Percentiles rank a stretch among this genome's conserved stretches.
Evolutionary conservation across 1,140 invertebrate species (phyloP).

Genomic region (Augochlora pura): DNA sequence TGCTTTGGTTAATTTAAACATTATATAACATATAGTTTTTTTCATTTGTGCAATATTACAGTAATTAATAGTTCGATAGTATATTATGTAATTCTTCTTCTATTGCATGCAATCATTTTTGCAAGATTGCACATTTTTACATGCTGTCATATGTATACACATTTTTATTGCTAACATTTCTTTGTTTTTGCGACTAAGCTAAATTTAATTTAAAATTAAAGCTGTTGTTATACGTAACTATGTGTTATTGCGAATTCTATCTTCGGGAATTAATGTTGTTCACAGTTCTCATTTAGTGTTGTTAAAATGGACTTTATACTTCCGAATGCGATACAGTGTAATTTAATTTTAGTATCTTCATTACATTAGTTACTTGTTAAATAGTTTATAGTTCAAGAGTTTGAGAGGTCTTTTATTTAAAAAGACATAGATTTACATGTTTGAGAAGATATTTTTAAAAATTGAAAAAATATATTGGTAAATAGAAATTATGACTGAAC

Average conservation of each 20-base stretch:
- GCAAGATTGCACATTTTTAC: not conserved
- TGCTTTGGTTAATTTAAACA: not conserved
- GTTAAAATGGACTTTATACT: conserved; percentile 17
- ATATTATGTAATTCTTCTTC: not conserved
- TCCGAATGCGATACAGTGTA: conserved; percentile 17
- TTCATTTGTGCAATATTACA: not conserved
- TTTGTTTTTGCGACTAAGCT: conserved; percentile 21
- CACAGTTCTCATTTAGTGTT: conserved; percentile 18
- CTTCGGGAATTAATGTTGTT: conserved; percentile 14
- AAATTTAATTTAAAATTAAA: conserved; percentile 16
- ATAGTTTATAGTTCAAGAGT: conserved; percentile 13
- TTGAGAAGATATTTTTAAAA: conserved; percentile 13
- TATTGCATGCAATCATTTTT: conserved; percentile 16
- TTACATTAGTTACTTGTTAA: conserved; percentile 6
- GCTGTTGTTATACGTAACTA: conserved; percentile 17
- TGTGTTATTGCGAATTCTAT: conserved; percentile 35
- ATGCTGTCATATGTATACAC: conserved; percentile 14
- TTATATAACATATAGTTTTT: conserved; percentile 4
- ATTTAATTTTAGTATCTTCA: conserved; percentile 22
- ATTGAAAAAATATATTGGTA: conserved; percentile 29
- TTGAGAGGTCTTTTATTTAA: not conserved
- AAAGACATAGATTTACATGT: conserved; percentile 7
- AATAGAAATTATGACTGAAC: conserved; percentile 48
- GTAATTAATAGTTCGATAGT: not conserved
- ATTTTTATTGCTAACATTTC: conserved; percentile 22